Evolutionary conservation across 2,113 vertebrate genomes (phyloP).

Genomic region (Harpagus bidentatus): DNA sequence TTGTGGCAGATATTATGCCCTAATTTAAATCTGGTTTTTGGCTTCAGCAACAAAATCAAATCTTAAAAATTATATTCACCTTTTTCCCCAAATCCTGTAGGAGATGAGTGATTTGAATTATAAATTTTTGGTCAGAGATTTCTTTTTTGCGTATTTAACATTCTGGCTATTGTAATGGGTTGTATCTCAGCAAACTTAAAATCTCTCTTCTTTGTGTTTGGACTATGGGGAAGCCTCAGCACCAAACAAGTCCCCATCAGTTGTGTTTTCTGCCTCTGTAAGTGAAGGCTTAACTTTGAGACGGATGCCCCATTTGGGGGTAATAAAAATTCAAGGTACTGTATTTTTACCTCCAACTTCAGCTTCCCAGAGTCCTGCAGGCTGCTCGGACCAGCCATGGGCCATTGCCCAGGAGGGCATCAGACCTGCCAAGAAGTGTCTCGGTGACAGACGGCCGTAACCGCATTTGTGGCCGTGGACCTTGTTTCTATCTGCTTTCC

Average conservation of each 20-base stretch:
- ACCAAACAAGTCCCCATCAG: no score
- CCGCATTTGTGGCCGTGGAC: rapidly evolving
- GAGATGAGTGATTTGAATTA: background rate
- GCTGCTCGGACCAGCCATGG: background rate
- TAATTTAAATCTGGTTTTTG: background rate
- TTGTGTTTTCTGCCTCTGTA: background rate
- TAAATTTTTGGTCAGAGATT: background rate
- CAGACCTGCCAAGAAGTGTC: background rate
- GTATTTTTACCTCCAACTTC: background rate
- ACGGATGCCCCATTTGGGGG: no score
- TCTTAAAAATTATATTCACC: background rate
- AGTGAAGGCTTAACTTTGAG: background rate
- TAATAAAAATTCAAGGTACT: background rate
- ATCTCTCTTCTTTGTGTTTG: background rate
- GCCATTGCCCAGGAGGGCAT: background rate
- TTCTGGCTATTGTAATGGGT: background rate
- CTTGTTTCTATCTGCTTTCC: background rate
- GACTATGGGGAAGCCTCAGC: background rate
- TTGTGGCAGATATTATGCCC: background rate
- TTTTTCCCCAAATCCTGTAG: background rate
- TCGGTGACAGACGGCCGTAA: rapidly evolving
- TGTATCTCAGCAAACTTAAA: background rate
- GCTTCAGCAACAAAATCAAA: background rate
- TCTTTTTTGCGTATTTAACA: background rate
- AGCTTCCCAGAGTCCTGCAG: background rate